Evolutionary conservation across 2,797 vertebrate species (phyloP).

Genomic region (Cossypha dichroa): DNA sequence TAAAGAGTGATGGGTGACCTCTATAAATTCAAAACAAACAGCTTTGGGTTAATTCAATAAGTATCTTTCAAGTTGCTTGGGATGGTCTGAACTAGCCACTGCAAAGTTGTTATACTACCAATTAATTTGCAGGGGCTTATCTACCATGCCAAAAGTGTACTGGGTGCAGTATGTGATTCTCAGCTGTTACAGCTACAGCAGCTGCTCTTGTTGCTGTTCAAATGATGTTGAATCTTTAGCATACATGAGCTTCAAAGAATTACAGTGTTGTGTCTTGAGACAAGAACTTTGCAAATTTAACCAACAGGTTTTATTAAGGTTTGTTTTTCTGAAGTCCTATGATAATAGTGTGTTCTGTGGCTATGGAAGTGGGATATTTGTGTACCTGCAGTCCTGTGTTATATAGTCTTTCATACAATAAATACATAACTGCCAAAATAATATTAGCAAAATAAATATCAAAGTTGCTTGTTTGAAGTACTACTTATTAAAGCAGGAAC

Average conservation of each 20-base stretch:
- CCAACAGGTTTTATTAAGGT: background rate
- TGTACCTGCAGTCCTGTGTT: background rate
- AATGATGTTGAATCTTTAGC: background rate
- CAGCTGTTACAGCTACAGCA: background rate
- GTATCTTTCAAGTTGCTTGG: background rate
- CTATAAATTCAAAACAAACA: background rate
- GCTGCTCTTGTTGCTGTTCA: background rate
- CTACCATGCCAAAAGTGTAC: background rate
- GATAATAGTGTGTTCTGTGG: background rate
- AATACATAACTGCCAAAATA: background rate
- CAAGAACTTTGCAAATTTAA: background rate
- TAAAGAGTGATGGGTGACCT: background rate
- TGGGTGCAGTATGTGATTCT: background rate
- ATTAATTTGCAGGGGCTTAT: background rate
- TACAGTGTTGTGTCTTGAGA: background rate
- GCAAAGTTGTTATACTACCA: background rate
- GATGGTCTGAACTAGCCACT: background rate
- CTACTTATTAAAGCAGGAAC: background rate
- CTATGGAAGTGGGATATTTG: background rate
- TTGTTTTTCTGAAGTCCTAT: background rate
- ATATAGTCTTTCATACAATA: background rate
- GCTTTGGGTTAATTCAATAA: background rate
- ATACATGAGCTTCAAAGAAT: background rate
- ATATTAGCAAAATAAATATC: background rate
- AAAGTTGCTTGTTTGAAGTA: background rate